Conservation (phyloP, 2,888 invertebrate species). For the Caenorhabditis sp. region DNA sequence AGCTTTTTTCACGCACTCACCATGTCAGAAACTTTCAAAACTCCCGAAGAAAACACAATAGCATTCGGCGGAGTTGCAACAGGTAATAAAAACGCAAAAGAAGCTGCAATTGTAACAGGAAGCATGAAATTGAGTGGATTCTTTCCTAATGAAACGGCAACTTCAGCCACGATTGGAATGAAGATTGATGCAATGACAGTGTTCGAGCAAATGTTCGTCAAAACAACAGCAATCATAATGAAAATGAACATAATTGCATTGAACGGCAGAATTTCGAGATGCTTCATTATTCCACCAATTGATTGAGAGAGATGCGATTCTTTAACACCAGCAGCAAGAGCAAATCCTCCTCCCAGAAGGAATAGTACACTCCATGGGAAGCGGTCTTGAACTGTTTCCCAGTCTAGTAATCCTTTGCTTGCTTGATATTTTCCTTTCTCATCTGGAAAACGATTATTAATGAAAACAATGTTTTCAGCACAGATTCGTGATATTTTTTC, state of each 20-base stretch:
- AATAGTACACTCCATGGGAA: constrained; percentile 67
- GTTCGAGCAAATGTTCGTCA: constrained; percentile 89
- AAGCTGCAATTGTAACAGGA: constrained; percentile 71
- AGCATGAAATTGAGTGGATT: constrained; percentile 72
- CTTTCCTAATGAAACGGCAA: constrained; percentile 47
- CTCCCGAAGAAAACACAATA: constrained; percentile 54
- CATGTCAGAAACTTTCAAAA: constrained; percentile 56
- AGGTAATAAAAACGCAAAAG: constrained; percentile 74
- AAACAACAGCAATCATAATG: constrained; percentile 81
- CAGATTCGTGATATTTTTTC: no score
- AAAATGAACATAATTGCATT: constrained; percentile 80
- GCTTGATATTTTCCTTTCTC: constrained; percentile 10
- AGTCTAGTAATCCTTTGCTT: constrained; percentile 54
- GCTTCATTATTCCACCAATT: constrained; percentile 80
- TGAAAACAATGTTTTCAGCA: no score
- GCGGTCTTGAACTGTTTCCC: constrained; percentile 57
- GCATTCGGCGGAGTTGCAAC: constrained; percentile 97
- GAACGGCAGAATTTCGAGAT: constrained; percentile 77
- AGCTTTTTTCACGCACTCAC: constrained; percentile 26
- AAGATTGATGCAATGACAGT: constrained; percentile 85
- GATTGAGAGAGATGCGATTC: constrained; percentile 81
- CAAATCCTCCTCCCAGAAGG: constrained; percentile 67
- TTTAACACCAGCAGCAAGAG: constrained; percentile 65
- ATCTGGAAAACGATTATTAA: constrained; percentile 7
- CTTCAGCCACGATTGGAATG: constrained; percentile 77